These are phyloP conservation scores for Halichoerus grypus DNA, from an alignment of 2,113 vertebrate species.

Conservation along the genomic window DNA sequence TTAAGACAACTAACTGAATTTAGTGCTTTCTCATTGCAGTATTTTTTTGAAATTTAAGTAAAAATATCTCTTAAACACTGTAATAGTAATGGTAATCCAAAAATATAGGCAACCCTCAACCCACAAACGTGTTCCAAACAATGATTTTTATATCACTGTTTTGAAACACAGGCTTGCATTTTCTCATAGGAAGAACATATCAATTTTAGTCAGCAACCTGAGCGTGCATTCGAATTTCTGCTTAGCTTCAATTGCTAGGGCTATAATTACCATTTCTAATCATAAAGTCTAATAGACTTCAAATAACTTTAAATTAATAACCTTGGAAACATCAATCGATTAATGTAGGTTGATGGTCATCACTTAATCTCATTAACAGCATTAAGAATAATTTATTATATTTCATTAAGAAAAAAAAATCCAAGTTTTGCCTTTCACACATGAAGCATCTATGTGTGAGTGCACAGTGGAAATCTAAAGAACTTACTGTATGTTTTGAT, in stretches of 20 bases:
- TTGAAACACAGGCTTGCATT: neutral
- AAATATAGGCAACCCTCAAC: neutral
- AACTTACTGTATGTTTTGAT: neutral
- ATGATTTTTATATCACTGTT: neutral
- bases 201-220: constrained; percentile 11
- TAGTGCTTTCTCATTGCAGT: neutral
- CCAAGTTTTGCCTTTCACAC: neutral
- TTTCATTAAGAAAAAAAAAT: neutral
- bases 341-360: neutral
- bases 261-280: neutral
- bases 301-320: constrained; percentile 42
- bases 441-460: neutral
- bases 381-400: neutral
- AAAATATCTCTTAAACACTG: neutral
- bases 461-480: neutral
- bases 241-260: neutral
- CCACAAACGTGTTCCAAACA: neutral
- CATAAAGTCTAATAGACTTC: neutral
- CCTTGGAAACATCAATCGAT: neutral
- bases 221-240: neutral
- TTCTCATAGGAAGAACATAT: neutral
- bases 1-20: neutral
- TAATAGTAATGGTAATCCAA: neutral
- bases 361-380: constrained; percentile 37
- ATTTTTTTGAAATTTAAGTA: constrained; percentile 33